Evolutionary conservation across 2,797 vertebrate species (phyloP), one percentile per base, ranked within the genome.

Genomic region (Morus bassanus): DNA sequence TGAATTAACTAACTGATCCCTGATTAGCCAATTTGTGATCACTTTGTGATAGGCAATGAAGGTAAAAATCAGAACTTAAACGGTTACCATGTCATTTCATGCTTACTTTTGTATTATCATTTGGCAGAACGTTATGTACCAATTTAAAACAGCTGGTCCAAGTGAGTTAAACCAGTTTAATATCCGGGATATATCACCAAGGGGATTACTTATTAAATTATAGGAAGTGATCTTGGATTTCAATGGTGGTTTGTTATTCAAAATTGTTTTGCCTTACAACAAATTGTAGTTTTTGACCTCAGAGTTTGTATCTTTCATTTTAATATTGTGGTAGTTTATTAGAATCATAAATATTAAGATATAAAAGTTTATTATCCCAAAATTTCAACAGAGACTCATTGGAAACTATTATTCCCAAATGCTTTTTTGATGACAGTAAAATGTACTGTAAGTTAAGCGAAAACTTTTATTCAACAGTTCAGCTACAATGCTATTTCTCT

Each of bases 141-240:
- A 96, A 98, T 98, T 98, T 97, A 96, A 98, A 98, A 97, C 97
- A 98, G 96, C 97, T 98, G 97, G 95, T 80, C 82, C 54, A 94
- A 96, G 94, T 93, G 88, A 97, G 77, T 94, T 96, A 96, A 97
- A 97, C 93, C 75, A 93, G 97, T 98, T 97, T 97, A 97, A 97
- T 97, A 97, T 97, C 97, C 95, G 88, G 97, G 77, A 96, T 94
- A 96, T 92, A 96, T 97, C 95, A 97, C 97, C 97, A 94, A 93
- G 96, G 97, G 97, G 86, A 97, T 97, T 94, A 89, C 93, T 97
- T 97, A 97, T 97, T 96, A 97, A 97, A 97, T 97, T 97, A 97
- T 93, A 97, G 96, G 96, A 97, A 95, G 83, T 89, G 84, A 96
- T 98, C 96, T 96, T 96, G 90, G 83, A 95, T 98, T 98, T 97